phyloP scores from a whole-genome alignment of 2,888 invertebrate species.

The Augiades crinisus region DNA sequence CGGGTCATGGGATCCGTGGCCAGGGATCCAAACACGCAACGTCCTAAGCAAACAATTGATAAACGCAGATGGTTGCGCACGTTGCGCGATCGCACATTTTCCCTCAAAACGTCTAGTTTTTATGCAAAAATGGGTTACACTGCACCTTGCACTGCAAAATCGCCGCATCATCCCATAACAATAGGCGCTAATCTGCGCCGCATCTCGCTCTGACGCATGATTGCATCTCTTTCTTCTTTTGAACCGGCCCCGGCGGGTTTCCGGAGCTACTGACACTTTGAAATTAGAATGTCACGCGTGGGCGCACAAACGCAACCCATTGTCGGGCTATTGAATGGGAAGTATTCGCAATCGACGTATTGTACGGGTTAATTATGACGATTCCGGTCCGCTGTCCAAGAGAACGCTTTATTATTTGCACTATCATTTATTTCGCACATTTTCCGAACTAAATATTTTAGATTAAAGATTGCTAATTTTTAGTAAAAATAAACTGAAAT shows the following conservation, averaged over 20 bases:
- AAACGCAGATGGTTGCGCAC: constrained; percentile 66
- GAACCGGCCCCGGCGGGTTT: constrained; percentile 55
- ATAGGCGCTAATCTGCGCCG: constrained; percentile 59
- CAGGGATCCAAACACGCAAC: constrained; percentile 19
- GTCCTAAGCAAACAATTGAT: constrained; percentile 71
- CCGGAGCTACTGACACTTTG: constrained; percentile 69
- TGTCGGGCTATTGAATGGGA: constrained; percentile 50
- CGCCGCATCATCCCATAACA: constrained; percentile 59
- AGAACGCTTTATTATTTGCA: constrained; percentile 14
- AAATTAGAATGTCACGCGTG: constrained; percentile 74
- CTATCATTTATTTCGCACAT: too few relatives aligned
- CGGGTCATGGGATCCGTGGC: constrained; percentile 48
- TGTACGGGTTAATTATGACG: constrained; percentile 49
- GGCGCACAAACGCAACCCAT: constrained; percentile 68
- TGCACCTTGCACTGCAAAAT: constrained; percentile 69
- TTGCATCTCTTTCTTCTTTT: constrained; percentile 47
- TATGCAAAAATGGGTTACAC: constrained; percentile 72
- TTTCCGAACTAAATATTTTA: too few relatives aligned
- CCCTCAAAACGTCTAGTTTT: constrained; percentile 51
- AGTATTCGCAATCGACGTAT: constrained; percentile 42
- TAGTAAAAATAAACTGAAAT: not conserved
- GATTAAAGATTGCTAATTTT: too few relatives aligned
- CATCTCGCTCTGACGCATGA: constrained; percentile 45
- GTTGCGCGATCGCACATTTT: constrained; percentile 53
- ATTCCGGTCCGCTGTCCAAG: constrained; percentile 30